These are phyloP conservation scores for Enoplosus armatus DNA, from an alignment of 2,797 vertebrate genomes.

Conservation along the genomic window DNA sequence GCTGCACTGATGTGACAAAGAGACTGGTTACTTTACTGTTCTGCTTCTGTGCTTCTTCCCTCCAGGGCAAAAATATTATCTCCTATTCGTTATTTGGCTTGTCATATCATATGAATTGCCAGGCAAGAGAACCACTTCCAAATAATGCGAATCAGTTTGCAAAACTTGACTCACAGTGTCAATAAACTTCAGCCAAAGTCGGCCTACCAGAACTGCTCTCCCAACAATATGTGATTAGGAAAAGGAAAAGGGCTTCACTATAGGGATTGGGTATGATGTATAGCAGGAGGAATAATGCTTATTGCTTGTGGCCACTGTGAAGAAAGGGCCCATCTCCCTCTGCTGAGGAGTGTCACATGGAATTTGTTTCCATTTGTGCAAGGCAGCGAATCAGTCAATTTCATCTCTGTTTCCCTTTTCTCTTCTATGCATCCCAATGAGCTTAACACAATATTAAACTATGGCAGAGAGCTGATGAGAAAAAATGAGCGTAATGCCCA, in stretches of 20 bases:
- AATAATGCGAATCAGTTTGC: conserved; percentile 46
- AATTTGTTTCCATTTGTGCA: conserved; percentile 81
- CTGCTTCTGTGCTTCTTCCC: conserved; percentile 37
- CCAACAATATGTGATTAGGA: conserved; percentile 39
- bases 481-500: conserved; percentile 62
- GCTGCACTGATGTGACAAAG: conserved; percentile 24
- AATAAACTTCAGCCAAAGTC: conserved; percentile 45
- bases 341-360: conserved; percentile 64
- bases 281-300: conserved; percentile 38
- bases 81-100: conserved; percentile 54
- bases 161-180: conserved; percentile 48
- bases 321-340: conserved; percentile 52
- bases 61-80: conserved; percentile 45
- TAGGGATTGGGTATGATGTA: conserved; percentile 39
- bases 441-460: conserved; percentile 72
- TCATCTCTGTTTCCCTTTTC: conserved; percentile 72
- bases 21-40: conserved; percentile 35
- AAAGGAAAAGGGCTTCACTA: conserved; percentile 19
- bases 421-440: conserved; percentile 80
- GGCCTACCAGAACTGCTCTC: conserved; percentile 20
- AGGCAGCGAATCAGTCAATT: conserved; percentile 79
- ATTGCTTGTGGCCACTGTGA: conserved; percentile 43
- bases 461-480: conserved; percentile 69
- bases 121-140: conserved; percentile 45
- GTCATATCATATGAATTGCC: conserved; percentile 46